Base-by-base conservation (phyloP, 2,113 vertebrate species). In the Alaudala cheleensis region DNA sequence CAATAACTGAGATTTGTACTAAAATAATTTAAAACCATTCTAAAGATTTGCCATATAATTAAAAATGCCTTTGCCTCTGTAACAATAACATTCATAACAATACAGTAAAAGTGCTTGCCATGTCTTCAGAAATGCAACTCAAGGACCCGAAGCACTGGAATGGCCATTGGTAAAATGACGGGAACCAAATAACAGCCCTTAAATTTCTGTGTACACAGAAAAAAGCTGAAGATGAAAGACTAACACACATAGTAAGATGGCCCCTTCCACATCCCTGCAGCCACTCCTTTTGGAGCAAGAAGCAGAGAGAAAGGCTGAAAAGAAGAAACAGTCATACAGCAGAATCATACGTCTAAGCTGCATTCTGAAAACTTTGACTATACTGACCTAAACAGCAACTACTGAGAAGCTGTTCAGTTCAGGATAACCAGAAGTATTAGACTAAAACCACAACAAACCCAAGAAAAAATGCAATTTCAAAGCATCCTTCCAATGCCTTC, bases 21-120 rank as follows among this genome's bases (percentile, higher is more conserved):
- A 94, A 95, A 97, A 95, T 96, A 96, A 20, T 88, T 84, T 2
- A 29, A 93, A 90, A 88, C 4, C 69, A 79, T 79, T 84, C 39
- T 83, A 81, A 78, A 91, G 51, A 64, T 83, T 29, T 64, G 13
- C 51, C 85, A 87, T 58, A 72, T 74, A 89, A 79, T 85, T 67
- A 60, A 64, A 93, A 88, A 84, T 34, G 62, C 40, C 49, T 96
- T 92, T 62, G 24, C 44, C 29, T 78, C 65, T 51, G 12, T 66
- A 89, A 72, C 81, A 89, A 4, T 65, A 93, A 54, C 42, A 81
- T 70, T 50, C 10, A 10, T 37, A 37, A 37, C 49, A 69, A 33
- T 29, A 81, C 28, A 79, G 50, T 86, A 81, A 71, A 92, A 89
- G 74, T 89, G 56, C 72, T 90, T 66, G 31, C 51, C 33, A 53